Evolutionary conservation across 2,113 vertebrate species (phyloP).

Genomic region (Eurystomus gularis): DNA sequence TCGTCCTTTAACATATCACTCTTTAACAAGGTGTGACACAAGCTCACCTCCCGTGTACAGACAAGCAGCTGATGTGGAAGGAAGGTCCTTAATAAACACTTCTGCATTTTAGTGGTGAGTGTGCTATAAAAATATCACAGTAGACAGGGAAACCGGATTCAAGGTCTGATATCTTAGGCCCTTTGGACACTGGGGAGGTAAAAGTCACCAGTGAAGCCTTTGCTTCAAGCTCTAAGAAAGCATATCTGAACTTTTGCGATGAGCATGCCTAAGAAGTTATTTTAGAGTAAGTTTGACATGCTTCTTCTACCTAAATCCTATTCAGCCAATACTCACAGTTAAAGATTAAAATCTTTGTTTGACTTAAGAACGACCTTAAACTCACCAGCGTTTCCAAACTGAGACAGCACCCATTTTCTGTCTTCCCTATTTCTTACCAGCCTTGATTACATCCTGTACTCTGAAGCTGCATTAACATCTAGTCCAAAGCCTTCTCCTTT

Average conservation of each 20-base stretch:
- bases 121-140: not conserved
- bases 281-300: not conserved
- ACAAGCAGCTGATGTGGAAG: fast-evolving
- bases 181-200: not conserved
- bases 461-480: not conserved
- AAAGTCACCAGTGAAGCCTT: not conserved
- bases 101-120: not conserved
- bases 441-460: not conserved
- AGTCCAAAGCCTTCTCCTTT: not conserved
- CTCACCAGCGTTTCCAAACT: not conserved
- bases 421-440: not conserved
- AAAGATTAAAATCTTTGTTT: not conserved
- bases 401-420: not conserved
- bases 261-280: not conserved
- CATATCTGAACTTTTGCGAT: not conserved
- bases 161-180: not conserved
- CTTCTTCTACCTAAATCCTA: not conserved
- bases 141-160: not conserved
- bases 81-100: not conserved
- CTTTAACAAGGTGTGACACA: not conserved
- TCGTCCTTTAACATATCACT: not conserved
- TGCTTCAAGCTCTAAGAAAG: not conserved
- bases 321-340: not conserved
- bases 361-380: not conserved
- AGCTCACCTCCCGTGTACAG: not conserved